Percentiles rank a stretch among this genome's conserved stretches.
Evolutionary conservation across 2,888 invertebrate species (phyloP).

Genomic region (Dendrolimus pini): DNA sequence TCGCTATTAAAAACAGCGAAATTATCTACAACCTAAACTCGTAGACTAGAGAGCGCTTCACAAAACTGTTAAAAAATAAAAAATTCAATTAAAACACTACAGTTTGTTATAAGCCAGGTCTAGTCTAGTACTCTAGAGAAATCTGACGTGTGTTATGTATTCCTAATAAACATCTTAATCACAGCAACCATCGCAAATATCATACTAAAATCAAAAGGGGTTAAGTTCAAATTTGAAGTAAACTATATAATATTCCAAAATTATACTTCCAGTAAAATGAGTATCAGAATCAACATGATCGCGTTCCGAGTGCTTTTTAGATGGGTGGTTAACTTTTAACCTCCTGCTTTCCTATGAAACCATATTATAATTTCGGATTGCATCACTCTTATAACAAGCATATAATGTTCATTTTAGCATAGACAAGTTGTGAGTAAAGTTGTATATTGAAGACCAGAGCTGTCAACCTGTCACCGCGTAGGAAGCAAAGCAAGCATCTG

Average conservation of each 20-base stretch:
- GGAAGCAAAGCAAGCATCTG: constrained; percentile 10
- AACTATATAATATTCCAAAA: neutral
- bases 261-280: constrained; percentile 5
- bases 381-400: neutral
- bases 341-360: constrained; percentile 9
- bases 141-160: too few relatives aligned
- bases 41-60: too few relatives aligned
- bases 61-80: too few relatives aligned
- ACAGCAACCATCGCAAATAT: too few relatives aligned
- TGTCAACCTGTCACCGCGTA: constrained; percentile 15
- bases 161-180: too few relatives aligned
- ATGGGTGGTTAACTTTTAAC: constrained; percentile 18
- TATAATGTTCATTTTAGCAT: neutral
- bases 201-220: too few relatives aligned
- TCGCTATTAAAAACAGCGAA: too few relatives aligned
- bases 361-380: neutral
- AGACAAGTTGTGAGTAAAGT: neutral
- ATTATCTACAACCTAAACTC: too few relatives aligned
- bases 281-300: constrained; percentile 10
- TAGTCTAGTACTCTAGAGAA: too few relatives aligned
- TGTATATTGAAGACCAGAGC: constrained; percentile 3
- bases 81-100: too few relatives aligned
- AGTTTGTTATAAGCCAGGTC: too few relatives aligned
- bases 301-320: constrained; percentile 9
- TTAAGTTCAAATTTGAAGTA: too few relatives aligned